These are phyloP conservation scores for Oryzias sinensis DNA, from an alignment of 2,797 vertebrate genomes.

Conservation along the genomic window DNA sequence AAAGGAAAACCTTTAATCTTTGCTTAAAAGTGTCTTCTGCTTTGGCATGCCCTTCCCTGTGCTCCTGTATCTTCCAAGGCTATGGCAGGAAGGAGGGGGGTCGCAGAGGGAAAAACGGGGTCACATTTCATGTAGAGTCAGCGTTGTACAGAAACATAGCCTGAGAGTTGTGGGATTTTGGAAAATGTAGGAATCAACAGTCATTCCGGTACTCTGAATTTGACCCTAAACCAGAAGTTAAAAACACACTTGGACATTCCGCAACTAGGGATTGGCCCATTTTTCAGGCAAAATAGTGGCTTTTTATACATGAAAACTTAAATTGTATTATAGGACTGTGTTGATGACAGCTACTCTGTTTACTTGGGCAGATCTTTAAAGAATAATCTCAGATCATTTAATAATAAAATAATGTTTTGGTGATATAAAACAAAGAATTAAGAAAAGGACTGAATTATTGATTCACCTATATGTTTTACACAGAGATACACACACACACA, in stretches of 20 bases:
- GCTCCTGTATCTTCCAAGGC: constrained; percentile 75
- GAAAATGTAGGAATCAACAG: constrained; percentile 68
- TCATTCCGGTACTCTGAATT: constrained; percentile 62
- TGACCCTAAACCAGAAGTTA: constrained; percentile 69
- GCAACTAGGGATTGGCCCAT: constrained; percentile 22
- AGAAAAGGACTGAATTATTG: too few relatives aligned
- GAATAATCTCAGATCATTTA: too few relatives aligned
- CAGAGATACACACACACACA: too few relatives aligned
- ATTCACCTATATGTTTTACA: too few relatives aligned
- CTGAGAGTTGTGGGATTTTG: constrained; percentile 72
- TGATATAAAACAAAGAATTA: too few relatives aligned
- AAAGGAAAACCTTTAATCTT: constrained; percentile 86
- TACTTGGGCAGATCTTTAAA: too few relatives aligned
- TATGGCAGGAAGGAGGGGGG: constrained; percentile 57
- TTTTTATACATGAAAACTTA: constrained; percentile 21
- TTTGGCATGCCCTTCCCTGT: constrained; percentile 77
- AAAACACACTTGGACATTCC: constrained; percentile 57
- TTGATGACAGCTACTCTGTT: constrained; percentile 2
- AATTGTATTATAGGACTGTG: constrained; percentile 10
- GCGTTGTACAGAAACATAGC: constrained; percentile 59
- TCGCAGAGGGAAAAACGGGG: constrained; percentile 70
- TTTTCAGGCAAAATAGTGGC: neutral
- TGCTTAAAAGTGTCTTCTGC: constrained; percentile 84
- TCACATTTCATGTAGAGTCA: constrained; percentile 72
- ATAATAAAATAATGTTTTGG: too few relatives aligned